Base-by-base conservation (phyloP, 2,797 vertebrate species). In the Setipinna tenuifilis region DNA sequence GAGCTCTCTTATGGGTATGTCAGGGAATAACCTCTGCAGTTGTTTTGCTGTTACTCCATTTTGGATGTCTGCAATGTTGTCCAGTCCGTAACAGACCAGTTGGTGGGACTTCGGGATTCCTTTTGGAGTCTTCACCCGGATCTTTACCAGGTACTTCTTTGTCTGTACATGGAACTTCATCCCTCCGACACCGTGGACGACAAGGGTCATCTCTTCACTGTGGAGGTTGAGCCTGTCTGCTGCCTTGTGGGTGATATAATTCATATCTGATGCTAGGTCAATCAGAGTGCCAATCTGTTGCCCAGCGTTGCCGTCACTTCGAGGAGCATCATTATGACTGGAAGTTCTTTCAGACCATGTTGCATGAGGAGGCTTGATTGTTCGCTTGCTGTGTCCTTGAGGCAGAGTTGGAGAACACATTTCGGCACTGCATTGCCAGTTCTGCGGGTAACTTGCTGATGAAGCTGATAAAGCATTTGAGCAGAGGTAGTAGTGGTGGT, bases 401-500 rank as follows among this genome's bases (percentile, higher is more conserved):
- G 23, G 62, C 23, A 1, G 62, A 0, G 11, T 65, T 65, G 5
- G 62, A 65, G 23, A 65, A 65, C 0, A 28, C 62, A 28, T 65
- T 0, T n/a, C 23, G 0, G 0, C 86, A 86, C 4, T 87, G 35
- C 5, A 87, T 58, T 35, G 82, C 87, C 17, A 89, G 17, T 0
- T 90, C 88, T 10, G 85, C 62, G 31, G 87, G 3, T 0, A 88
- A 86, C 6, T 83, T 88, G 0, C 2, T 83, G 0, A 90, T 14
- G 5, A 91, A 89, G 0, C 85, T 44, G 0, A 0, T 19, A 50
- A 23, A 83, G 58, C 16, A 59, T 62, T 75, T 0, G 83, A 80
- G 41, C 90, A 89, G 0, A 90, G 81, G n/a, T 83, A 86, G n/a
- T 85, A 89, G 11, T 87, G 88, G 23, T 89, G 62, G 1, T 85